phyloP scores from a whole-genome alignment of 2,113 vertebrate species.

The Laticauda laticaudata region DNA sequence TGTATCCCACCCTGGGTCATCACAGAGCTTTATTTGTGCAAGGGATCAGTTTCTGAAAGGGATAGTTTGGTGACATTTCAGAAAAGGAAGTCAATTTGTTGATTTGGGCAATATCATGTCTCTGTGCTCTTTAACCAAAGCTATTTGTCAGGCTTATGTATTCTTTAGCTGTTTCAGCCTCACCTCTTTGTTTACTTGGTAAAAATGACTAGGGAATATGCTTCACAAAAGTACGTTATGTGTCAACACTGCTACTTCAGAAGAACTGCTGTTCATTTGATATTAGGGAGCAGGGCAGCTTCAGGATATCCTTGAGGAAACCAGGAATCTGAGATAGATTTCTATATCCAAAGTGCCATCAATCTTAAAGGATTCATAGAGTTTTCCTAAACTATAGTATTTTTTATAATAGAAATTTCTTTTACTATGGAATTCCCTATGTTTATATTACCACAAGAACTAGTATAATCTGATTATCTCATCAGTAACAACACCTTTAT shows the following conservation, averaged over 20 bases:
- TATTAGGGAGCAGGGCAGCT: neutral
- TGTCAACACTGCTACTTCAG: neutral
- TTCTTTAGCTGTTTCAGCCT: constrained; percentile 1
- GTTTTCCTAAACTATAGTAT: neutral
- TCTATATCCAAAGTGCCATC: neutral
- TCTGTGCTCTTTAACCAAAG: neutral
- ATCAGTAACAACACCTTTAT: neutral
- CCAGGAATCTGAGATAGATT: neutral
- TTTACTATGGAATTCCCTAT: neutral
- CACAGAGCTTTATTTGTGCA: neutral
- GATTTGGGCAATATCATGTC: neutral
- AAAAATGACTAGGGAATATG: neutral
- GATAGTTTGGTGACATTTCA: neutral
- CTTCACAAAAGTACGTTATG: neutral
- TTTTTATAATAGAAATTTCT: neutral
- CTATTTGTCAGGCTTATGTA: neutral
- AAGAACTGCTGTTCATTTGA: neutral
- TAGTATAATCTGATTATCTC: neutral
- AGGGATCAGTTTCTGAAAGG: neutral
- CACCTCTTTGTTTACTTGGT: neutral
- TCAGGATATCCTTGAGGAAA: neutral
- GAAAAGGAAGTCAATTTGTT: neutral
- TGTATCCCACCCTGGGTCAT: too few species aligned
- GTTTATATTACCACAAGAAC: neutral
- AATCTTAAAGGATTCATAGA: neutral